Evolutionary conservation across 2,888 invertebrate species (phyloP).

Genomic region (Pasiphila rectangulata): DNA sequence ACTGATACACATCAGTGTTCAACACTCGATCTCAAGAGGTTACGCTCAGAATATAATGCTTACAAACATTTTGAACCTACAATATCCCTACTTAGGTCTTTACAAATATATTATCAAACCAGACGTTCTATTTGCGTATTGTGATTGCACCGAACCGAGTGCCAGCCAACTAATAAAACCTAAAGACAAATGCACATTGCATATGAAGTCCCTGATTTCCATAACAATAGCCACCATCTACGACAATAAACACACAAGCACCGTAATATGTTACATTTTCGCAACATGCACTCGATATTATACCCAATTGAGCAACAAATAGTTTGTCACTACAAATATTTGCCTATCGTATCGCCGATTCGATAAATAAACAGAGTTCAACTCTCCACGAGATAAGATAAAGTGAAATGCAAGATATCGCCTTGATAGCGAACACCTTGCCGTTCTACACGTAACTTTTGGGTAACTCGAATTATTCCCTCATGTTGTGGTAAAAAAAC

Average conservation of each 20-base stretch:
- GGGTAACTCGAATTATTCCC: neutral
- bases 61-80: neutral
- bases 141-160: constrained; percentile 7
- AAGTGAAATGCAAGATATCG: constrained; percentile 55
- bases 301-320: constrained; percentile 53
- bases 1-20: constrained; percentile 52
- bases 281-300: constrained; percentile 45
- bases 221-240: constrained; percentile 47
- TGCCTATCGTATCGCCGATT: constrained; percentile 57
- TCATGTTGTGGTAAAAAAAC: constrained; percentile 16
- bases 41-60: constrained; percentile 23
- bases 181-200: constrained; percentile 28
- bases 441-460: neutral
- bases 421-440: constrained; percentile 13
- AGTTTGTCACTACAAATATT: constrained; percentile 60
- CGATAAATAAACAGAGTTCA: constrained; percentile 60
- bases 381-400: constrained; percentile 60
- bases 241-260: constrained; percentile 35
- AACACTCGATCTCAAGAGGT: constrained; percentile 37
- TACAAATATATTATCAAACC: constrained; percentile 17
- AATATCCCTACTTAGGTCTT: too few relatives aligned
- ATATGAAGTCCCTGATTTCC: constrained; percentile 47
- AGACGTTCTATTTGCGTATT: constrained; percentile 21
- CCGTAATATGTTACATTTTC: constrained; percentile 47
- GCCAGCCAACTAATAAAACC: constrained; percentile 12